These are phyloP conservation scores for Capreolus pygargus DNA, from an alignment of 2,113 vertebrate genomes.

Conservation along the genomic window DNA sequence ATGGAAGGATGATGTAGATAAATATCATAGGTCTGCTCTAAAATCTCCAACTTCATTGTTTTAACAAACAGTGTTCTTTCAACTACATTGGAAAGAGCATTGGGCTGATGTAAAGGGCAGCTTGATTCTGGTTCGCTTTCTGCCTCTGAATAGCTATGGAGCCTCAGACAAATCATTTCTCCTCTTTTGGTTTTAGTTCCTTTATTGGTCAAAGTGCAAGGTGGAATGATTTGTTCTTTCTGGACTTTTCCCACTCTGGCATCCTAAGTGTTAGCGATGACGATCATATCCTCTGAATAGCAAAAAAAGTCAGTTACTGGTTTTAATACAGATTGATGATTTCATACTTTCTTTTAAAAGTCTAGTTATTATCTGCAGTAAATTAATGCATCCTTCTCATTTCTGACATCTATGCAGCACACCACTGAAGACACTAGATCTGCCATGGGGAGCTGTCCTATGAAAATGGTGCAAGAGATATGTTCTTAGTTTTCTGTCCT, in stretches of 20 bases:
- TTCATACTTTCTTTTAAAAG: conserved; percentile 11
- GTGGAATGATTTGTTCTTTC: neutral
- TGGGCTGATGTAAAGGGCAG: neutral
- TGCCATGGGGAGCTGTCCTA: neutral
- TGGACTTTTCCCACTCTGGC: neutral
- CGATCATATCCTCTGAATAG: neutral
- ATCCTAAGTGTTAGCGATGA: neutral
- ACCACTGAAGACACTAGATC: neutral
- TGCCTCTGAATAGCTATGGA: neutral
- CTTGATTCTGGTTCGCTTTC: neutral
- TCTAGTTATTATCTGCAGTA: neutral
- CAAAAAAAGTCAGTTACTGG: neutral
- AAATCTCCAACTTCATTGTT: neutral
- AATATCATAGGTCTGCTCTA: neutral
- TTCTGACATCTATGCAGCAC: neutral
- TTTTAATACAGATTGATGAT: neutral
- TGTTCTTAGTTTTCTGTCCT: neutral
- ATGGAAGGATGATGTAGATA: neutral
- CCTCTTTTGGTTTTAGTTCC: neutral
- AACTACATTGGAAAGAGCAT: neutral
- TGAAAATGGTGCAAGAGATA: neutral
- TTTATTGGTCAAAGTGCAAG: neutral
- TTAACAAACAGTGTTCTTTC: neutral
- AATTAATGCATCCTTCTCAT: neutral
- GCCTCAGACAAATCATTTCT: neutral